These are phyloP conservation scores for Ailuropoda melanoleuca DNA, from an alignment of 2,113 vertebrate genomes.

Conservation along the genomic window DNA sequence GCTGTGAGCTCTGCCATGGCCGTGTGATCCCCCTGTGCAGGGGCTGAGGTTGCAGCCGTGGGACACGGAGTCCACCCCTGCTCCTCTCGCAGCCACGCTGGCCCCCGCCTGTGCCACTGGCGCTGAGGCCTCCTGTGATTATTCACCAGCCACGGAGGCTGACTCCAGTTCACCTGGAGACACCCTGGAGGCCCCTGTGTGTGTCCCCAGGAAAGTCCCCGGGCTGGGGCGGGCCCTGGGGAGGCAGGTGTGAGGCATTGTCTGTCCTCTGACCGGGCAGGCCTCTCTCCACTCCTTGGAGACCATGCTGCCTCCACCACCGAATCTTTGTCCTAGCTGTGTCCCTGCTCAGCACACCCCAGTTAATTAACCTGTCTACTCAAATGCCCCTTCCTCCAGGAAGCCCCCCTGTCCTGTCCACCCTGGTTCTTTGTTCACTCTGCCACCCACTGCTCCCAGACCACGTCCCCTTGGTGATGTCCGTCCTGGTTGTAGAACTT, in stretches of 20 bases:
- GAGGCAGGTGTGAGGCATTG: neutral
- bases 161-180: conserved; percentile 4
- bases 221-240: neutral
- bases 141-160: neutral
- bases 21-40: fast-evolving
- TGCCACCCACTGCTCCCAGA: neutral
- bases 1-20: neutral
- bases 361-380: neutral
- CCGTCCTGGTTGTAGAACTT: neutral
- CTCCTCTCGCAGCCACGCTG: fast-evolving
- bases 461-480: neutral
- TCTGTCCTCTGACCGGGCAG: neutral
- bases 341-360: neutral
- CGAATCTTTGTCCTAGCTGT: fast-evolving
- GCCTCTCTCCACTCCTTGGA: fast-evolving
- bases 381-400: neutral
- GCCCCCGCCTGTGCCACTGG: no score
- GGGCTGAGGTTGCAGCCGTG: neutral
- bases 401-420: neutral
- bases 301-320: neutral
- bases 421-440: neutral
- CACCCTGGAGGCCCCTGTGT: neutral
- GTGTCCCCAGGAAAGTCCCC: neutral
- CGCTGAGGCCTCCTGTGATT: neutral
- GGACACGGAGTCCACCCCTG: no score